phyloP scores from a whole-genome alignment of 2,797 vertebrate genomes.

The Rachycentron canadum region DNA sequence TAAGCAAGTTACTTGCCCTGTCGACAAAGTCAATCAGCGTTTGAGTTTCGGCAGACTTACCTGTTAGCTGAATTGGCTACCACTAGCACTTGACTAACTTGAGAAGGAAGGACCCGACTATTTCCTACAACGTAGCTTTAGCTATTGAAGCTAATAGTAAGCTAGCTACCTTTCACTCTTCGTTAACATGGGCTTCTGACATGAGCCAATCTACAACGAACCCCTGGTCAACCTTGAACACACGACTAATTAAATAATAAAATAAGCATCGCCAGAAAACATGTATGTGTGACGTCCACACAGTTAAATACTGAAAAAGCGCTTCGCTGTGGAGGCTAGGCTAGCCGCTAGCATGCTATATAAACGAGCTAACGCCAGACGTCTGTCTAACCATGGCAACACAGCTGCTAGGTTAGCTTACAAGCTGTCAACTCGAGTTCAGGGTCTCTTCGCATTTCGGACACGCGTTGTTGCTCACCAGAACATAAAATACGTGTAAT shows the following conservation, averaged over 20 bases:
- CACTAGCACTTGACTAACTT: constrained; percentile 57
- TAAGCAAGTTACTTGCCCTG: neutral
- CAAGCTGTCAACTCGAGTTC: constrained; percentile 72
- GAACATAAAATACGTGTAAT: neutral
- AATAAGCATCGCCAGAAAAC: neutral
- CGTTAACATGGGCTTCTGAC: neutral
- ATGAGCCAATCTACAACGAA: neutral
- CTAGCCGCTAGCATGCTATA: constrained; percentile 68
- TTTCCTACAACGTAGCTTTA: constrained; percentile 70
- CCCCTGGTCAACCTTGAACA: fast-evolving
- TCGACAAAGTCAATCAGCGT: constrained; percentile 24
- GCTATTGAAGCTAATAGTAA: constrained; percentile 46
- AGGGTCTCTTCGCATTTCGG: neutral
- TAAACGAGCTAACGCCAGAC: constrained; percentile 49
- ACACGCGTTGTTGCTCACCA: neutral
- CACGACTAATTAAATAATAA: fast-evolving
- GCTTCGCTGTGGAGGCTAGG: constrained; percentile 50
- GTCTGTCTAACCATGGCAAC: constrained; percentile 44
- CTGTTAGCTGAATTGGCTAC: constrained; percentile 55
- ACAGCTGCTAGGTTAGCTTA: constrained; percentile 62
- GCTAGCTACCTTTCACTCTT: constrained; percentile 44
- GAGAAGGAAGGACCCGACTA: constrained; percentile 63
- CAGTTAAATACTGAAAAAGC: constrained; percentile 25
- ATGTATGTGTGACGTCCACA: neutral
- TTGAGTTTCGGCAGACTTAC: constrained; percentile 31